A percentile compares a stretch with the other conserved stretches of the same genome.
phyloP scores from a whole-genome alignment of 2,888 invertebrate species.

The Thera obeliscata region DNA sequence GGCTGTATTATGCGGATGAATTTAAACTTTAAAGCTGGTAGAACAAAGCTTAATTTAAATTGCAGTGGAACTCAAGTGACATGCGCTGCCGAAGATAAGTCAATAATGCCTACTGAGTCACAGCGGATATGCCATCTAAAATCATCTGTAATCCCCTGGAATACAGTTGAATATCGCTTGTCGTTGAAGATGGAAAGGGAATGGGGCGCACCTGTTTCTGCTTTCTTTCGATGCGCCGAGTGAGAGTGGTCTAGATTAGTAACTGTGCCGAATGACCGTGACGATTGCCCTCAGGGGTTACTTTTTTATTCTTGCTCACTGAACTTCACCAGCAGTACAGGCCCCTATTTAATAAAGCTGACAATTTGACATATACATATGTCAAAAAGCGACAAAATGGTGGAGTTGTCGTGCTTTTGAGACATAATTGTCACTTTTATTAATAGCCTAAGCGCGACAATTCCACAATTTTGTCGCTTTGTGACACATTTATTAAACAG shows the following conservation, averaged over 20 bases:
- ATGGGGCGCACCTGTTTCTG: conserved; percentile 79
- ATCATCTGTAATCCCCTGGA: conserved; percentile 44
- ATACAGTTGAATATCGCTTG: conserved; percentile 58
- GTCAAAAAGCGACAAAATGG: no score
- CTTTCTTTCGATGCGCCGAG: conserved; percentile 81
- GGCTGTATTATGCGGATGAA: not conserved
- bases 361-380: no score
- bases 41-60: conserved; percentile 6
- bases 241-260: conserved; percentile 83
- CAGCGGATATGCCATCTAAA: conserved; percentile 39
- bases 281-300: conserved; percentile 1
- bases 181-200: conserved; percentile 76
- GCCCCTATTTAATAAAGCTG: no score
- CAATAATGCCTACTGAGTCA: conserved; percentile 69
- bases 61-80: conserved; percentile 8
- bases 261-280: conserved; percentile 74
- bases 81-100: conserved; percentile 15
- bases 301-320: not conserved
- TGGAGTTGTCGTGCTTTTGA: no score
- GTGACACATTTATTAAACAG: no score
- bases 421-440: no score
- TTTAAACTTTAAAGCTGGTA: not conserved
- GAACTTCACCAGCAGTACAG: no score
- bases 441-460: no score
- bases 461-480: no score